These are phyloP conservation scores for Phalera bucephala DNA, from an alignment of 2,888 invertebrate species.

Conservation along the genomic window DNA sequence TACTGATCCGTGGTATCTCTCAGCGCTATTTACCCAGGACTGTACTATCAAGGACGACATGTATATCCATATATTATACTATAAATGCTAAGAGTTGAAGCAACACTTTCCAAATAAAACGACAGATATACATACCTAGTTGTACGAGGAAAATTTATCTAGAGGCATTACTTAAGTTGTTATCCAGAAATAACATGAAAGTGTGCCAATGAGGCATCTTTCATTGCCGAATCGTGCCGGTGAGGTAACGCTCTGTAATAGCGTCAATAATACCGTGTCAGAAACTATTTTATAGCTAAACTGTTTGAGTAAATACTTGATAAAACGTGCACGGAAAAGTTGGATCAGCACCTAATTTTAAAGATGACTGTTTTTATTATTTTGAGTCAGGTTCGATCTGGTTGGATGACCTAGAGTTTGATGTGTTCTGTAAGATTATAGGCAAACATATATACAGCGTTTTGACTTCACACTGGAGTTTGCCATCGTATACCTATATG, in stretches of 20 bases:
- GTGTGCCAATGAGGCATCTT: conserved; percentile 38
- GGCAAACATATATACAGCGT: too few relatives aligned
- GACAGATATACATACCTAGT: background rate
- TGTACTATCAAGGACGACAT: too few relatives aligned
- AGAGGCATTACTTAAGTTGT: conserved; percentile 18
- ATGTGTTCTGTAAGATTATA: too few relatives aligned
- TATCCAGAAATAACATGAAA: conserved; percentile 40
- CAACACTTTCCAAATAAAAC: background rate
- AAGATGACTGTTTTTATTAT: background rate
- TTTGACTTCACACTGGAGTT: too few relatives aligned
- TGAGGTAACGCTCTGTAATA: conserved; percentile 41
- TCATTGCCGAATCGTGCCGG: conserved; percentile 32
- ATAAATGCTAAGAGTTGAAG: too few relatives aligned
- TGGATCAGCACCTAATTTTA: background rate
- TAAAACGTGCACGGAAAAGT: background rate
- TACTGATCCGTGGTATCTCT: too few relatives aligned
- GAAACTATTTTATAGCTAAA: conserved; percentile 15
- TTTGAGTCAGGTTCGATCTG: background rate
- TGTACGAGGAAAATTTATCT: conserved; percentile 7
- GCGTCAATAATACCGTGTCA: conserved; percentile 26
- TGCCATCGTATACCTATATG: too few relatives aligned
- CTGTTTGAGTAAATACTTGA: background rate
- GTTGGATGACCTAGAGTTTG: background rate
- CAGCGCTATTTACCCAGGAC: too few relatives aligned
- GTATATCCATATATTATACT: too few relatives aligned